These are phyloP conservation scores for Caenorhabditis panamensis DNA, from an alignment of 2,888 invertebrate species.

Conservation along the genomic window DNA sequence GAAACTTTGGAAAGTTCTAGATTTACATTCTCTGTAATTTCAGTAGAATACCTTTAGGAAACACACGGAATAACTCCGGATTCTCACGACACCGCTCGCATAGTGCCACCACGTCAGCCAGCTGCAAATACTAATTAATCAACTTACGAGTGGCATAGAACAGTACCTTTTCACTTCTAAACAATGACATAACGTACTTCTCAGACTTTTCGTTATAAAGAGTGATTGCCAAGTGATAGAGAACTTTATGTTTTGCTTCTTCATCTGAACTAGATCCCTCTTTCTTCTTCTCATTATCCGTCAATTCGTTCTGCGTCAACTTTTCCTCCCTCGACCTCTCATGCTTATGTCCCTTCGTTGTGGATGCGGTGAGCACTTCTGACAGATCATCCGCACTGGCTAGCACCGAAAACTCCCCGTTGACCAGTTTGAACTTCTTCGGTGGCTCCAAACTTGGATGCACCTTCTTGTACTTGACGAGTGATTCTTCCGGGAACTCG, in stretches of 20 bases:
- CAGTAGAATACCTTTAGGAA: slow-evolving; percentile 42
- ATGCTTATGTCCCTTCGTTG: slow-evolving; percentile 6
- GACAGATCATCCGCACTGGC: slow-evolving; percentile 31
- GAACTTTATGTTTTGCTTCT: slow-evolving; percentile 30
- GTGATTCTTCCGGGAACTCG: slow-evolving; percentile 52
- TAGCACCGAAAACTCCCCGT: slow-evolving; percentile 61
- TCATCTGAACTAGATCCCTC: slow-evolving; percentile 18
- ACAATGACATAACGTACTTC: slow-evolving; percentile 62
- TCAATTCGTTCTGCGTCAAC: slow-evolving; percentile 45
- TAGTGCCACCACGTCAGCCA: slow-evolving; percentile 65
- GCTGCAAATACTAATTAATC: slow-evolving; percentile 18
- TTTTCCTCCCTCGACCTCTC: slow-evolving; percentile 46
- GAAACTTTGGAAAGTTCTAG: slow-evolving; percentile 7
- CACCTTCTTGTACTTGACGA: slow-evolving; percentile 61
- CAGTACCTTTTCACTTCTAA: slow-evolving; percentile 64
- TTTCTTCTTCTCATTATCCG: slow-evolving; percentile 38
- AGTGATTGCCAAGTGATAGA: slow-evolving; percentile 64
- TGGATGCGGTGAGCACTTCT: background rate
- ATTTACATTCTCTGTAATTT: background rate
- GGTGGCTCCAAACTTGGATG: slow-evolving; percentile 62
- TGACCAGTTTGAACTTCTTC: slow-evolving; percentile 50
- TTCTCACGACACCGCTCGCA: slow-evolving; percentile 71
- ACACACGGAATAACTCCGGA: slow-evolving; percentile 62
- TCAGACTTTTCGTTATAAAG: slow-evolving; percentile 56
- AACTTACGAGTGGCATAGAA: too few relatives aligned